Evolutionary conservation across 1,140 invertebrate genomes (phyloP), one percentile per base, ranked within the genome.

Genomic region (Hycleus phaleratus): DNA sequence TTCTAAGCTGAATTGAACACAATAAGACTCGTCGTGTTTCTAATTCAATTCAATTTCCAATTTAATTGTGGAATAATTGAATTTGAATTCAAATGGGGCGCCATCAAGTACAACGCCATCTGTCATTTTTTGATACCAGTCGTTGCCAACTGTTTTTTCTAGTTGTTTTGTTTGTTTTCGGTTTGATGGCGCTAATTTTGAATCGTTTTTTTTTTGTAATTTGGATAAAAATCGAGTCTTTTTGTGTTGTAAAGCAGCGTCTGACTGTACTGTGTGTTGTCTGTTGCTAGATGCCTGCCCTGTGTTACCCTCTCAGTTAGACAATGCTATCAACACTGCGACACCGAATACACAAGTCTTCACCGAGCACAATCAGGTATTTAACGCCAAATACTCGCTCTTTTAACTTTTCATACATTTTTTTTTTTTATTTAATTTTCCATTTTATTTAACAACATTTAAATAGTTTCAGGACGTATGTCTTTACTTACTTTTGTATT

Each of bases 241-340:
- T 58, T 50, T 56, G 56, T 61, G 59, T 61, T 55, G 60, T 51
- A 57, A 51, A 47, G 43, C 60, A 61, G 65, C 68, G 64, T 62
- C 71, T 71, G 71, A 73, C 63, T 72, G 68, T 74, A 71, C 76
- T 78, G 75, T 77, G 78, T 79, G 77, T 79, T 79, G 77, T 79
- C 77, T 78, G 78, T 79, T 79, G 78, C 78, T 79, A 82, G 80
- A 82, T 82, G 80, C 80, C 80, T 82, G 80, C 79, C 79, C 78
- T 71, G 71, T 74, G 71, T 79, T 79, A 78, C 79, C 80, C 78
- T 81, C 80, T 81, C 79, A 80, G 79, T 81, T 81, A 82, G 80
- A 81, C 79, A 79, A 80, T 78, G 78, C 77, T 77, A 79, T 71
- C 68, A 74, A 73, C 72, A 74, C 71, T 59, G 68, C 70, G 68